Conservation (phyloP, 2,888 invertebrate species). For the Linyphia triangularis region DNA sequence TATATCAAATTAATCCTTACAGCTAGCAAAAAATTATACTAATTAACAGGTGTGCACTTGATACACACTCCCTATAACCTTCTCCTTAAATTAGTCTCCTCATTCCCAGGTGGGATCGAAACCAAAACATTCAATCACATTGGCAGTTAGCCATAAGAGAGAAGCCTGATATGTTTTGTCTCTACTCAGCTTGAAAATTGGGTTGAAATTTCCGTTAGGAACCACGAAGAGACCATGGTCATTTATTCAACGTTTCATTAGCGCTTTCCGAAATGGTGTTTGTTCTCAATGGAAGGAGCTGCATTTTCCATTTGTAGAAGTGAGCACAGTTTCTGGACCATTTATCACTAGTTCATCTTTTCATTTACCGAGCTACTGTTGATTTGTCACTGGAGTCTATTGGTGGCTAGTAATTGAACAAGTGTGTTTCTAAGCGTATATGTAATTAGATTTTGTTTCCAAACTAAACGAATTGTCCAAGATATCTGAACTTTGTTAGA, state of each 20-base stretch:
- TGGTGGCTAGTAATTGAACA: not conserved
- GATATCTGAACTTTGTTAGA: not conserved
- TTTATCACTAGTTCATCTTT: not conserved
- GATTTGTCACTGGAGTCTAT: not conserved
- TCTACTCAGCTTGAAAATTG: not conserved
- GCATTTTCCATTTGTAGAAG: not conserved
- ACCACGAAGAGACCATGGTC: too few species aligned
- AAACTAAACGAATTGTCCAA: too few species aligned
- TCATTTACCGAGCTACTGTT: not conserved
- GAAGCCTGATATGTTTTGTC: not conserved
- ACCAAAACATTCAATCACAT: not conserved
- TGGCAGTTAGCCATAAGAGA: not conserved
- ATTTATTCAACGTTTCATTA: conserved; percentile 5
- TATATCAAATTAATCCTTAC: too few species aligned
- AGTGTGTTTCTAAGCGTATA: not conserved
- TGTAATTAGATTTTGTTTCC: not conserved
- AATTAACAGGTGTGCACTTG: too few species aligned
- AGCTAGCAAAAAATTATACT: too few species aligned
- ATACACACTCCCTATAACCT: too few species aligned
- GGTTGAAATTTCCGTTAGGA: not conserved
- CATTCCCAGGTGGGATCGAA: not conserved
- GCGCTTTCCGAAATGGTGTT: not conserved
- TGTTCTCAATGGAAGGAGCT: not conserved
- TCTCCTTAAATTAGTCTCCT: not conserved
- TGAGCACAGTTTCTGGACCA: not conserved